Percentiles rank a stretch among this genome's conserved stretches.
phyloP scores from a whole-genome alignment of 1,140 invertebrate species.

The Euwallacea fornicatus region DNA sequence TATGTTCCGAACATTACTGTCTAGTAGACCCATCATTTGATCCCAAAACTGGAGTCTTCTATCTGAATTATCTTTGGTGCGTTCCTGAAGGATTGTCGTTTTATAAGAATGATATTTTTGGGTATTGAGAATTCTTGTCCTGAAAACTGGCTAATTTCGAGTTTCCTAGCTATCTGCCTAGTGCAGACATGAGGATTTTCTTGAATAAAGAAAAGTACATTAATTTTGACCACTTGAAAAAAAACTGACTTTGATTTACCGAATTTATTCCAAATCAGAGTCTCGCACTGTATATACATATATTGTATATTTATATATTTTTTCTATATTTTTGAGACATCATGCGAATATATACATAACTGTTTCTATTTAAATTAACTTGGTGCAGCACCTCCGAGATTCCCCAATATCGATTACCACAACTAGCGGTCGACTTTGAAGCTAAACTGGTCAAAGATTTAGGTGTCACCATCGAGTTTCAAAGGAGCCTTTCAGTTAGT shows the following conservation, averaged over 20 bases:
- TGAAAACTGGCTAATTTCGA: too few relatives aligned
- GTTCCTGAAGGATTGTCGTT: constrained; percentile 13
- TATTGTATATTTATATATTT: constrained; percentile 1
- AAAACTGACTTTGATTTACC: too few relatives aligned
- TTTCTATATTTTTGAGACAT: not conserved
- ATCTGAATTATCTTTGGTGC: too few relatives aligned
- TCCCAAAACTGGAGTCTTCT: constrained; percentile 17
- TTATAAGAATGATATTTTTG: constrained; percentile 23
- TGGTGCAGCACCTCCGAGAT: constrained; percentile 87
- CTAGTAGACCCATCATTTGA: constrained; percentile 17
- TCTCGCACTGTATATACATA: too few relatives aligned
- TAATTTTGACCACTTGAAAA: too few relatives aligned
- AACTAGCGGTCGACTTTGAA: constrained; percentile 92
- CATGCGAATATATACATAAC: too few relatives aligned
- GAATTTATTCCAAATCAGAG: too few relatives aligned
- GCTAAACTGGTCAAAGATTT: constrained; percentile 88
- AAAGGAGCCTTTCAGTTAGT: constrained; percentile 62
- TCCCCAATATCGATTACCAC: constrained; percentile 94
- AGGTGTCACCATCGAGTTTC: constrained; percentile 81
- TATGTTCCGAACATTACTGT: constrained; percentile 6
- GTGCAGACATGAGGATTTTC: too few relatives aligned
- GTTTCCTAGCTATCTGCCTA: too few relatives aligned
- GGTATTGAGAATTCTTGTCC: not conserved
- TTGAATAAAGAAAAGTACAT: too few relatives aligned
- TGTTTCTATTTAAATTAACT: constrained; percentile 20